Evolutionary conservation across 2,797 vertebrate genomes (phyloP), one percentile per base, ranked within the genome.

Genomic region (Malacoctenus gilli): DNA sequence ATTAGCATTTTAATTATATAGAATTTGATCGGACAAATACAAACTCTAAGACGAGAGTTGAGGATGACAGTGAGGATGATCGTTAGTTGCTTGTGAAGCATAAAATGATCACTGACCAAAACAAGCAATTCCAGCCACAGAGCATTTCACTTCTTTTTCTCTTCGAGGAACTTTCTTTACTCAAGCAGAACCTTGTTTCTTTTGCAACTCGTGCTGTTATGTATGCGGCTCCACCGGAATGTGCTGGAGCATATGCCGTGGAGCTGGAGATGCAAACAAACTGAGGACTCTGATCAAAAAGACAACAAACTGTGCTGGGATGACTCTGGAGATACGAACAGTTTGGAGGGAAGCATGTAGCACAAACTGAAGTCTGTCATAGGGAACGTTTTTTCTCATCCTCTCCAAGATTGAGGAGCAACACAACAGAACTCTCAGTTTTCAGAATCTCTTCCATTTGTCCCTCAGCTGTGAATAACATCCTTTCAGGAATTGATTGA

Each of bases 201-300:
- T 20, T 39, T 23, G 35, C 34, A 32, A 32, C 25, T 41, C 8
- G 30, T 19, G 68, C 41, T 38, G 22, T 50, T 34, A 16, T 36
- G 14, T 52, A 2, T 35, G 40, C 51, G 50, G 30, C 23, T 36
- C 54, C 50, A 35, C 37, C 19, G 19, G 28, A 61, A n/a, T n/a
- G n/a, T 59, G 69, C 32, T 39, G 22, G 25, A 34, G 11, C n/a
- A 64, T 34, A 41, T 46, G 39, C 38, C 62, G 38, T 53, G 63
- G 36, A 71, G 22, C 38, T 57, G 38, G 19, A 11, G n/a, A 30
- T 28, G 23, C 48, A 59, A 59, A 56, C 53, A 54, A 38, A 61
- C 16, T 44, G 23, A 30, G 54, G 14, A 23, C 28, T 22, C 36
- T 44, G 38, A 70, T 37, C 15, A 43, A 43, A 72, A 59, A 51